These are phyloP conservation scores for Brachypodius melanocephalos DNA, from an alignment of 2,113 vertebrate genomes.

Conservation along the genomic window DNA sequence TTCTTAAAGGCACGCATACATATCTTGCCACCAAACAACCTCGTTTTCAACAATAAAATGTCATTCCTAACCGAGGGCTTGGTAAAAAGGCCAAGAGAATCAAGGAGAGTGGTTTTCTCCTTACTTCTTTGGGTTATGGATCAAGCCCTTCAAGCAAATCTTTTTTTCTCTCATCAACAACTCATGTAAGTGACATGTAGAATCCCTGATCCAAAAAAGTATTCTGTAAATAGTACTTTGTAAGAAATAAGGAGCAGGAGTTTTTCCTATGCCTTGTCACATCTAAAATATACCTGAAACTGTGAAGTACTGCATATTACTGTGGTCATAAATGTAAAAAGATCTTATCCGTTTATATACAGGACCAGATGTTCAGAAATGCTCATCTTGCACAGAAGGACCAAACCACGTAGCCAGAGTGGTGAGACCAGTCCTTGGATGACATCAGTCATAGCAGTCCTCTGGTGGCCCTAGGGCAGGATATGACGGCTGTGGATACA, in stretches of 20 bases:
- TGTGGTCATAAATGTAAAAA: neutral
- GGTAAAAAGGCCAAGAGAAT: neutral
- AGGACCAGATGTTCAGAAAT: neutral
- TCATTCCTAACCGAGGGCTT: neutral
- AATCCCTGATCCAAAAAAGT: neutral
- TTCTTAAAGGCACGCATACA: neutral
- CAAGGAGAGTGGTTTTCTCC: neutral
- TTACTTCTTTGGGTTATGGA: neutral
- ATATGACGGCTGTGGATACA: accelerated
- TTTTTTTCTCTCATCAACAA: neutral
- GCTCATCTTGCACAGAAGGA: neutral
- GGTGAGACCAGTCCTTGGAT: neutral
- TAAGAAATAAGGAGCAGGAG: neutral
- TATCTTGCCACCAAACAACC: neutral
- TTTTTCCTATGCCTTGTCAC: neutral
- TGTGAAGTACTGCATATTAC: neutral
- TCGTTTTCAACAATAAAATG: neutral
- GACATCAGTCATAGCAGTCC: too few species aligned
- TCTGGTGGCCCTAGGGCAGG: neutral
- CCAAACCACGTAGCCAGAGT: neutral
- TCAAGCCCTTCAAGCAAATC: neutral
- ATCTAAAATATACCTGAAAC: neutral
- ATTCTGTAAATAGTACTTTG: neutral
- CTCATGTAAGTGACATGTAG: neutral
- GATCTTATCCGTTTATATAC: neutral